Conservation (phyloP, 2,888 invertebrate genomes). For the Odontocolon sp. region DNA sequence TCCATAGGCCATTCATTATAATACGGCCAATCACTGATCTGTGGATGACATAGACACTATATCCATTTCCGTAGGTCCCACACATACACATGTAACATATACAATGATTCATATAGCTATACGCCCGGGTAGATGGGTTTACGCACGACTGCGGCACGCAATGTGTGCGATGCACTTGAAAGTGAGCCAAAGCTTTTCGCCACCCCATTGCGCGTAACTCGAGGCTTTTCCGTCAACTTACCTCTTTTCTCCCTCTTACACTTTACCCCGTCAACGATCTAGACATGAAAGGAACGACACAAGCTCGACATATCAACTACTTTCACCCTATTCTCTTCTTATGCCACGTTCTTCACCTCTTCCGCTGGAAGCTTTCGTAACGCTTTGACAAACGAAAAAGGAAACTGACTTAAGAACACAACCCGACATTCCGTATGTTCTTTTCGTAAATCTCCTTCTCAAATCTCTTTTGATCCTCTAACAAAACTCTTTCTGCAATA, state of each 20-base stretch:
- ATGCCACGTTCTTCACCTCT: background rate
- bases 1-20: too few relatives aligned
- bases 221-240: constrained; percentile 23
- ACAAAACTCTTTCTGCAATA: background rate
- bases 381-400: constrained; percentile 13
- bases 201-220: constrained; percentile 32
- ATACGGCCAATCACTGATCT: too few relatives aligned
- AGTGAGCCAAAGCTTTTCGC: constrained; percentile 52
- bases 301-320: constrained; percentile 22
- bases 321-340: constrained; percentile 1
- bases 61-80: too few relatives aligned
- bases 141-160: constrained; percentile 46
- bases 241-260: background rate
- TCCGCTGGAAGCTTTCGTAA: constrained; percentile 12
- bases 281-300: constrained; percentile 27
- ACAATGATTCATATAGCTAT: too few relatives aligned
- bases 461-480: background rate
- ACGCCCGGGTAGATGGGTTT: constrained; percentile 6
- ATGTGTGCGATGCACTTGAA: constrained; percentile 53
- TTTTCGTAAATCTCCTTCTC: background rate
- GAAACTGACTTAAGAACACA: constrained; percentile 3
- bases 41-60: too few relatives aligned
- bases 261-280: background rate
- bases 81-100: too few relatives aligned
- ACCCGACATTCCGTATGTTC: background rate